These are phyloP conservation scores for Zaprionus gabonicus DNA, from an alignment of 1,140 invertebrate species.

Conservation along the genomic window DNA sequence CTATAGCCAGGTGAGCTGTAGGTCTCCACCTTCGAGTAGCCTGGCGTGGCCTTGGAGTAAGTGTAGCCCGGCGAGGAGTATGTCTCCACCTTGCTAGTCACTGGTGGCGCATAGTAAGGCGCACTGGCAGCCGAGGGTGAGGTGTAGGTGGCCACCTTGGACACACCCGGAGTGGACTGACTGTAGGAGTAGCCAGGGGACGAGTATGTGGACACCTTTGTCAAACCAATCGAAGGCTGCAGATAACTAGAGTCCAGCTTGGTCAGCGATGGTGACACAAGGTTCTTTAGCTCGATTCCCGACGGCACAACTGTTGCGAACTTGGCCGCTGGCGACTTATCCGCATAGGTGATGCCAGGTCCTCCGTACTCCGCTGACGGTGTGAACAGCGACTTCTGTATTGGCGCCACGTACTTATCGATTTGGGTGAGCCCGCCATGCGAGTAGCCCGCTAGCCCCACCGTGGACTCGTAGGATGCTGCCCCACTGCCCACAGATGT, in stretches of 20 bases:
- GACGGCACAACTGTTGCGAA: conserved; percentile 75
- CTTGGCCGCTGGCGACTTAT: conserved; percentile 79
- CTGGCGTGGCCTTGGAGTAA: conserved; percentile 69
- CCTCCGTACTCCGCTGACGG: conserved; percentile 67
- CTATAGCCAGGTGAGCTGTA: conserved; percentile 66
- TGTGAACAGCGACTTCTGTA: conserved; percentile 59
- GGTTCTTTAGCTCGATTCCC: conserved; percentile 73
- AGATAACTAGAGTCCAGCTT: conserved; percentile 58
- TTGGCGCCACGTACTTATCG: conserved; percentile 66
- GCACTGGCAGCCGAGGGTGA: conserved; percentile 39
- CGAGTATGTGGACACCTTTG: conserved; percentile 65
- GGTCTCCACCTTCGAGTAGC: conserved; percentile 72
- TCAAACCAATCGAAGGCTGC: conserved; percentile 43
- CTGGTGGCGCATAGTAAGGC: conserved; percentile 57
- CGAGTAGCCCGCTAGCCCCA: conserved; percentile 55
- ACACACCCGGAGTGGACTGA: conserved; percentile 54
- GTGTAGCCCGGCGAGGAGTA: conserved; percentile 67
- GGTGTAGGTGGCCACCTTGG: conserved; percentile 70
- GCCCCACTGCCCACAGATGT: conserved; percentile 59
- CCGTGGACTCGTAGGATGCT: conserved; percentile 64
- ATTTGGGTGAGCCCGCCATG: conserved; percentile 63
- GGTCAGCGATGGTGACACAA: conserved; percentile 64
- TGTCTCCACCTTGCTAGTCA: conserved; percentile 65
- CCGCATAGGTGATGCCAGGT: conserved; percentile 73
- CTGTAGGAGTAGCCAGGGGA: conserved; percentile 64